Base-by-base conservation (phyloP, 30 jellyfish, hydroid and myxozoan genomes). In the Pelagia noctiluca region DNA sequence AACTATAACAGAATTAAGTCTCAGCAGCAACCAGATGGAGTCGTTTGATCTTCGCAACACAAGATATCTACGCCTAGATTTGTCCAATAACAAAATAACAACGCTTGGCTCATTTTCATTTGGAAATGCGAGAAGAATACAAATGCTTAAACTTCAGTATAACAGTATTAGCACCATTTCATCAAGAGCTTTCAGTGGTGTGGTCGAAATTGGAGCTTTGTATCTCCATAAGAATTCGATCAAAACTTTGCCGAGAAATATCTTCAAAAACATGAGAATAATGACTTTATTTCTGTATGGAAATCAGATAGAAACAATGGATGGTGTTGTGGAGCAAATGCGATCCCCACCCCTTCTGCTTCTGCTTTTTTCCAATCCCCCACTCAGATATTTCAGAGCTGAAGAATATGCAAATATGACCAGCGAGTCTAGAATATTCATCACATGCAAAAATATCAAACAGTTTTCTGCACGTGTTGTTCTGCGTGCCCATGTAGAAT, bases 111-210 rank as follows among this genome's bases (percentile, higher is more conserved):
- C 53, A 24, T 68, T 28, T 33, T 63, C 91, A 21, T 81, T 81
- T 48, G 35, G 50, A 35, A 34, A 52, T 7, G 54, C 22, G 32
- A 48, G 35, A 33, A 1, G 0, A 1, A 10, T 81, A 35, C 35
- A 69, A 2, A 47, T 46, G 28, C 31, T 81, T 13, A 12, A 62
- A 30, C 75, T 81, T 1, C 83, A 81, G 2, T 35, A 85, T 31
- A 85, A 85, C 84, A 35, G 23, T 5, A 54, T 85, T 0, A 38
- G 69, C 2, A 0, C 61, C 0, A 35, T 85, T 1, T 85, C 95
- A 7, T 54, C 89, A 2, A 3, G 26, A 22, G 88, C 95, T 31
- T 85, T 85, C 63, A 42, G 69, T 2, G 85, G 89, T 22, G 33
- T 73, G 47, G 74, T 3, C 0, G 0, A 13, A 30, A 48, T 66